Evolutionary conservation across 2,113 vertebrate genomes (phyloP).

Genomic region (Xenopus laevis): DNA sequence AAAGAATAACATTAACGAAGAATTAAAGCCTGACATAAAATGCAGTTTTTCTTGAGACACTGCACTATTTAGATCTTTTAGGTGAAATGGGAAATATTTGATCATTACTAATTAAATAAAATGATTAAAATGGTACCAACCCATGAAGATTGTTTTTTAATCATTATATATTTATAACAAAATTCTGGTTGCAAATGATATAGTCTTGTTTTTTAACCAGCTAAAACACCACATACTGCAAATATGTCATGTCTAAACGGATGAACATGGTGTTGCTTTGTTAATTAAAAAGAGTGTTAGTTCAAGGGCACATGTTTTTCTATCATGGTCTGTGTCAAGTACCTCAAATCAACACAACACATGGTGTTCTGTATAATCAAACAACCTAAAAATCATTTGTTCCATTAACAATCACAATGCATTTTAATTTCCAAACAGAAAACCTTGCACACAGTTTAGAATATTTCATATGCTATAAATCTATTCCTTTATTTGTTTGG

Average conservation of each 20-base stretch:
- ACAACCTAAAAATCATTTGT: slow-evolving; percentile 26
- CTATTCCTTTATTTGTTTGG: slow-evolving; percentile 45
- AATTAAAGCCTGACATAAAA: too few relatives aligned
- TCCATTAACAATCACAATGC: slow-evolving; percentile 24
- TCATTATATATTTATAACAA: too few relatives aligned
- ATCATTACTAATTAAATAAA: too few relatives aligned
- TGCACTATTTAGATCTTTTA: too few relatives aligned
- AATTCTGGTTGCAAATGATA: too few relatives aligned
- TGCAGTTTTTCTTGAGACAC: too few relatives aligned
- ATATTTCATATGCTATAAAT: slow-evolving; percentile 30
- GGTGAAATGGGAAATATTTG: too few relatives aligned
- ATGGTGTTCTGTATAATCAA: slow-evolving; percentile 33
- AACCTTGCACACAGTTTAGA: slow-evolving; percentile 30
- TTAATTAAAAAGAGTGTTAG: background rate
- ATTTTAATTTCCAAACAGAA: slow-evolving; percentile 20
- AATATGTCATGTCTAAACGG: background rate
- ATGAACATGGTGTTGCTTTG: background rate
- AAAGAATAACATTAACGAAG: too few relatives aligned
- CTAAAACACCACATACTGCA: too few relatives aligned
- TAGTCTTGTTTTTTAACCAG: too few relatives aligned
- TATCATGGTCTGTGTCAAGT: slow-evolving; percentile 11
- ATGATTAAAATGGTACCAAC: too few relatives aligned
- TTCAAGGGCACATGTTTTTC: background rate
- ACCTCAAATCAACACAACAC: slow-evolving; percentile 28
- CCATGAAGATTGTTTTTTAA: too few relatives aligned